These are phyloP conservation scores for Picus viridis DNA, from an alignment of 2,797 vertebrate species.

Conservation along the genomic window DNA sequence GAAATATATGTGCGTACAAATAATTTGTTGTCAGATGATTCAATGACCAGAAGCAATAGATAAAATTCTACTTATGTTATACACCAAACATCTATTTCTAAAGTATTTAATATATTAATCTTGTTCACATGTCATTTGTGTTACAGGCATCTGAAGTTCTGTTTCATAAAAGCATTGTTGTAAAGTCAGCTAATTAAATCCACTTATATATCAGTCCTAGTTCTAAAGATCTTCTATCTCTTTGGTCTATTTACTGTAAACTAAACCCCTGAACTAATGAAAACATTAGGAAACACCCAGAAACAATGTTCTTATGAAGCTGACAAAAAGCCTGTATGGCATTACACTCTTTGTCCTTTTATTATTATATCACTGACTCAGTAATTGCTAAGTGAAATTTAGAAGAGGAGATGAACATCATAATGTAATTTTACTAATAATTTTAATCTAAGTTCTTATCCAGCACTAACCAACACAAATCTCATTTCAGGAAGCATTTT, in stretches of 20 bases:
- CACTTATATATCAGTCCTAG: background rate
- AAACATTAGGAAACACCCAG: background rate
- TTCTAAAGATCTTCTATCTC: background rate
- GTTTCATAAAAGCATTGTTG: background rate
- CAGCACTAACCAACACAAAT: background rate
- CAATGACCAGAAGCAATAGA: background rate
- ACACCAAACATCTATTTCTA: background rate
- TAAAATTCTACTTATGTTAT: background rate
- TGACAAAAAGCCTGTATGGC: background rate
- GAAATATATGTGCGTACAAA: background rate
- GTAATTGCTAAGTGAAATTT: background rate
- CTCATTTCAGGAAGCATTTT: background rate
- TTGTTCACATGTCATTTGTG: background rate
- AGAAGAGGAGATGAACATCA: background rate
- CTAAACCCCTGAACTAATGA: conserved; percentile 8
- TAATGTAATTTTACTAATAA: background rate
- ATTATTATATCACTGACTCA: background rate
- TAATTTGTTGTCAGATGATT: background rate
- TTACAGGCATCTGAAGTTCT: background rate
- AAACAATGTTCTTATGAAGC: background rate
- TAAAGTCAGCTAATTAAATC: conserved; percentile 1
- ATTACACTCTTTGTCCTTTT: background rate
- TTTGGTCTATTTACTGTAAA: conserved; percentile 10
- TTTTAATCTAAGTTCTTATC: background rate
- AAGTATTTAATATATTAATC: background rate